A percentile compares a stretch with the other conserved stretches of the same genome.
Evolutionary conservation across 1,140 invertebrate genomes (phyloP).

Genomic region (Trigoniulus corallinus): DNA sequence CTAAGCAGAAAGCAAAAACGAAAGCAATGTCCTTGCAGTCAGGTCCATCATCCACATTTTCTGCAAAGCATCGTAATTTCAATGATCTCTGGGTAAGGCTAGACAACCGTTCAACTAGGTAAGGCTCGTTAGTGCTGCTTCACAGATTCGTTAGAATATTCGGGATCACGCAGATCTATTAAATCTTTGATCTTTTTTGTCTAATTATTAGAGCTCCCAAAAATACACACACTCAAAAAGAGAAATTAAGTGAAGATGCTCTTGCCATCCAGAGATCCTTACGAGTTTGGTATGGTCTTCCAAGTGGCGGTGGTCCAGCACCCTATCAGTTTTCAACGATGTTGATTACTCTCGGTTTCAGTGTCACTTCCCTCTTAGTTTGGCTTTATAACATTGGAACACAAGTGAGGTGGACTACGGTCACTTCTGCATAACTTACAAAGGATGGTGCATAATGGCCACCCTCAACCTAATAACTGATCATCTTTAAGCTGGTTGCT

Average conservation of each 20-base stretch:
- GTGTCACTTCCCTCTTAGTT: no score
- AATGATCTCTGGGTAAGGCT: slow-evolving; percentile 23
- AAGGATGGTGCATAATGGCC: no score
- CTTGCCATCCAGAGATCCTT: slow-evolving; percentile 12
- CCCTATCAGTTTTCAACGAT: no score
- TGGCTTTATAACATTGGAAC: no score
- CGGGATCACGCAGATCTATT: background rate
- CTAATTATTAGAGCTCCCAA: background rate
- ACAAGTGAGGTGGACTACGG: no score
- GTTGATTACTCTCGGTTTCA: no score
- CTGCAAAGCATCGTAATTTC: slow-evolving; percentile 17
- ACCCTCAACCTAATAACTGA: no score
- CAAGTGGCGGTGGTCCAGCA: no score
- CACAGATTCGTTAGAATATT: background rate
- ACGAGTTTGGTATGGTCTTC: slow-evolving; percentile 13
- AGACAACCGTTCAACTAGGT: slow-evolving; percentile 13
- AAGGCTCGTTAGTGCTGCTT: background rate
- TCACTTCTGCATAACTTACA: no score
- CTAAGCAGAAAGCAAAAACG: slow-evolving; percentile 7
- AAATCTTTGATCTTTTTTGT: background rate
- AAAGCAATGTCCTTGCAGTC: slow-evolving; percentile 3
- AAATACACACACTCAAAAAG: background rate
- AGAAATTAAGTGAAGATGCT: slow-evolving; percentile 6
- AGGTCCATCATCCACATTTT: slow-evolving; percentile 11
- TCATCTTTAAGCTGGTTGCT: no score